Base-by-base conservation (phyloP, 2,888 invertebrate species). In the Agonum fuliginosum region DNA sequence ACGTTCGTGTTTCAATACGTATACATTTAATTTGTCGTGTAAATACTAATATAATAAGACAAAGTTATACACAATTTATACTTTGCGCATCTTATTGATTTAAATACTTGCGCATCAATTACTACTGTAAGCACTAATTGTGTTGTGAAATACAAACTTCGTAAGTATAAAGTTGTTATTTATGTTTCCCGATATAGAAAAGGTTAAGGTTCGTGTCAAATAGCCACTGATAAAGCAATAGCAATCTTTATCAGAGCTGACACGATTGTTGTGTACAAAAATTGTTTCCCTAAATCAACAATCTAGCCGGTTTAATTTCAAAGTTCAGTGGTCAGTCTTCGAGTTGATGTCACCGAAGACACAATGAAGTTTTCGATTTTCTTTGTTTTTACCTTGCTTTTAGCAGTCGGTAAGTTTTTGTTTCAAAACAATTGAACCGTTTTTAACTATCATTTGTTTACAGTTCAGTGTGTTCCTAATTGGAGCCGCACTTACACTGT, bases 401-500 rank as follows among this genome's bases (percentile, higher is more conserved):
- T 75, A 8, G 19, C 75, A 20, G 34, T 67, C 48, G 75, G 75
- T 75, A 67, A 14, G 19, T 20, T 6, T 12, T 12, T n/a, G n/a
- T 51, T 41, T 75, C 3, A 3, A 24, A 3, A 22, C 20, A 34
- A n/a, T 19, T 34, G 34, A 30, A 62, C 34, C 17, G 10, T 1
- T 14, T 30, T n/a, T 30, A 6, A 24, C 0, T 62, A 14, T 34
- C 17, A 62, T 62, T 34, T 34, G 34, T 62, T 67, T 65, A 10
- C 51, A 75, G 77, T 37, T 3, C 27, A 70, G 30, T 54, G 70
- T 19, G 22, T 89, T 0, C 94, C 94, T 12, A 87, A 87, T 86
- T 95, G 95, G 91, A 94, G 90, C 83, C 84, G 89, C 0, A 90
- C 91, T 0, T 95, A 96, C 84, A 91, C 92, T 0, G 93, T 93